Evolutionary conservation across 64 coral and sea anemone genomes (phyloP).

Genomic region (Pocillopora verrucosa): DNA sequence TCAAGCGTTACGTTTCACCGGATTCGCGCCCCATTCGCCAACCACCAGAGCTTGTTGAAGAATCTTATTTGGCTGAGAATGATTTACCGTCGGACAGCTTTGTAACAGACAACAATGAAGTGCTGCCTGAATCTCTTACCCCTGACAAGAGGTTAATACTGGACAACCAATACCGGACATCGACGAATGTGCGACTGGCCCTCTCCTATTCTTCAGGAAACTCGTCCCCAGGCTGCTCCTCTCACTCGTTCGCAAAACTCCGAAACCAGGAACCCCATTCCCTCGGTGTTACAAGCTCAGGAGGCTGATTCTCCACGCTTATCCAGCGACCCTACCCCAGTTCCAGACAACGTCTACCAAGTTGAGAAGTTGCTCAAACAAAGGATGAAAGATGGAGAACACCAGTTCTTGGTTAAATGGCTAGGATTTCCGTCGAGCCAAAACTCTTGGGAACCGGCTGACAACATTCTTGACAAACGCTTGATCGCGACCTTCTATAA

Average conservation of each 20-base stretch:
- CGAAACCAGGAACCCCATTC: too few relatives aligned
- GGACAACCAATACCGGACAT: neutral
- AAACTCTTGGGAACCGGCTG: too few relatives aligned
- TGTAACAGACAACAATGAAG: neutral
- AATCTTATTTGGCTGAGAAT: neutral
- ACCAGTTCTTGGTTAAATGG: conserved; percentile 38
- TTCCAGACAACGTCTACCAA: conserved; percentile 1
- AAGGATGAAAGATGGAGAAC: neutral
- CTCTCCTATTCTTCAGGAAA: too few relatives aligned
- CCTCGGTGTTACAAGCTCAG: too few relatives aligned
- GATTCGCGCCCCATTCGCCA: conserved; percentile 5
- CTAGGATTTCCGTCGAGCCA: conserved; percentile 15
- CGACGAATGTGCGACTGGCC: neutral
- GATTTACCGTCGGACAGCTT: neutral
- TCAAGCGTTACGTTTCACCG: conserved; percentile 35
- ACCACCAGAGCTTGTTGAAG: neutral
- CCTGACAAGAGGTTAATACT: rapidly evolving
- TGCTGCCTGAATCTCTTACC: rapidly evolving
- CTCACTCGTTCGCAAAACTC: too few relatives aligned
- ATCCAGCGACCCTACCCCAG: neutral
- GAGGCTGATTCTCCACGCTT: too few relatives aligned
- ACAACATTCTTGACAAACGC: conserved; percentile 26
- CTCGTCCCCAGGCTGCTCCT: too few relatives aligned
- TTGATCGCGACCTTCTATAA: neutral
- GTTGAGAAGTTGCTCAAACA: conserved; percentile 30